Percentiles rank a stretch among this genome's conserved stretches.
phyloP scores from a whole-genome alignment of 2,113 vertebrate species.

The Crocuta crocuta region DNA sequence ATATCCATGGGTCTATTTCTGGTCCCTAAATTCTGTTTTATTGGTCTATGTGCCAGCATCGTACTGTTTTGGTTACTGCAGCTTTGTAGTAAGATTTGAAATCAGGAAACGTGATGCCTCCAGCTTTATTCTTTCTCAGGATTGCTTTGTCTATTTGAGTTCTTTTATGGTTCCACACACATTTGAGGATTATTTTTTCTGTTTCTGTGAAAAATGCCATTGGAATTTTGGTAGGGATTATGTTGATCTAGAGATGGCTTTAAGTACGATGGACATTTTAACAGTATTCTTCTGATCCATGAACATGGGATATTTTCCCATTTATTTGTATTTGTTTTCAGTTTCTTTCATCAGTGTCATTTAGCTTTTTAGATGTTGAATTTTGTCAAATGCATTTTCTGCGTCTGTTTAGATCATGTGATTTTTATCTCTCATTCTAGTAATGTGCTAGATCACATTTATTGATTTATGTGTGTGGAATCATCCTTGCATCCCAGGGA shows the following conservation, averaged over 20 bases:
- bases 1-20: background rate
- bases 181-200: background rate
- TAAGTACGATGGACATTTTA: background rate
- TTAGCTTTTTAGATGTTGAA: background rate
- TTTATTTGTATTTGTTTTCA: background rate
- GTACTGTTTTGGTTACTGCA: background rate
- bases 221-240: background rate
- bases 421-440: too few relatives aligned
- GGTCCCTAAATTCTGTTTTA: background rate
- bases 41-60: background rate
- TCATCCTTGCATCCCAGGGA: background rate
- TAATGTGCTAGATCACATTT: too few relatives aligned
- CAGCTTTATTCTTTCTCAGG: background rate
- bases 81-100: background rate
- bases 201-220: background rate
- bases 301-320: background rate
- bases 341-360: background rate
- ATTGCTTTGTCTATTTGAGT: background rate
- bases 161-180: background rate
- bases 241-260: background rate
- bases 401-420: background rate
- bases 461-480: background rate
- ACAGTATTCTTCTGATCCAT: background rate
- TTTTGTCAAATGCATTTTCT: background rate
- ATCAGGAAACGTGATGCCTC: background rate